Percentiles rank a stretch among this genome's conserved stretches.
These are phyloP conservation scores for Morpho deidamia DNA, from an alignment of 2,888 invertebrate species.

Conservation along the genomic window DNA sequence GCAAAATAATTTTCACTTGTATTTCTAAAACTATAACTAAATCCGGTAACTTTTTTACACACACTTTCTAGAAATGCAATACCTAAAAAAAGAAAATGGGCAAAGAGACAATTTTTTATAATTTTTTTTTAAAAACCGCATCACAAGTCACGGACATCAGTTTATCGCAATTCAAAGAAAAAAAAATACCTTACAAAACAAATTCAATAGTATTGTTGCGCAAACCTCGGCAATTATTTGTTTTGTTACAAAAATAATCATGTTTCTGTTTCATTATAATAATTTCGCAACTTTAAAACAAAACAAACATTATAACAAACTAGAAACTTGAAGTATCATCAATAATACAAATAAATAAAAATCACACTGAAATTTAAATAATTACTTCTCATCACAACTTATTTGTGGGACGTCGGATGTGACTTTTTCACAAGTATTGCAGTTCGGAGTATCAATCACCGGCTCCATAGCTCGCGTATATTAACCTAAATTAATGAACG, in stretches of 20 bases:
- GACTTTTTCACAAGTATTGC: conserved; percentile 40
- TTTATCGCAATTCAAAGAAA: too few species aligned
- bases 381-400: conserved; percentile 51
- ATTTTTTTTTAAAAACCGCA: too few species aligned
- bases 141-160: too few species aligned
- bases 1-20: too few species aligned
- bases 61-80: too few species aligned
- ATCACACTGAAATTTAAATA: conserved; percentile 17
- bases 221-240: neutral
- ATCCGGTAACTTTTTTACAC: too few species aligned
- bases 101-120: too few species aligned
- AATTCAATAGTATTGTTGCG: neutral
- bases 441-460: conserved; percentile 46
- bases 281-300: neutral
- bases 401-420: conserved; percentile 44
- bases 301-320: neutral
- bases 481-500: conserved; percentile 25
- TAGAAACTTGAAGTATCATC: neutral
- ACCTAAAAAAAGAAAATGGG: too few species aligned
- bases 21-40: too few species aligned
- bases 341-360: conserved; percentile 1
- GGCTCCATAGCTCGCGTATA: conserved; percentile 43
- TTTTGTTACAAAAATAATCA: conserved; percentile 1
- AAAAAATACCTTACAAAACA: too few species aligned
- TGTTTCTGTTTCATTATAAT: neutral